Percentiles rank a stretch among this genome's conserved stretches.
Conservation (phyloP, 2,888 invertebrate species). For the Eristalis tenax region DNA sequence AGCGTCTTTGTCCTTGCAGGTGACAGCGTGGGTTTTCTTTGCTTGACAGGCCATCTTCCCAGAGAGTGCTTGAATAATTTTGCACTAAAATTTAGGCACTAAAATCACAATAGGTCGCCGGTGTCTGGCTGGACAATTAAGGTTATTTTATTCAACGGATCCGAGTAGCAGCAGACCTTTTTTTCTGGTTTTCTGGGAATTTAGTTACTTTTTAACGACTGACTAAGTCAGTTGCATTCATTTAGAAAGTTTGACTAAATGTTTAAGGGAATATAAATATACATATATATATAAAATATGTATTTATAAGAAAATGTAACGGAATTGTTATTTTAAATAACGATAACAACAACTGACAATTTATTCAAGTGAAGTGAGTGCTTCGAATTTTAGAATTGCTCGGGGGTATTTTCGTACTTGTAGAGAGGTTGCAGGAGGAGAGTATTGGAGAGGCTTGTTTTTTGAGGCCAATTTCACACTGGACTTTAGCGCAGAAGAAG, state of each 20-base stretch:
- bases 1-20: slow-evolving; percentile 62
- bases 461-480: too few species aligned
- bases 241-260: slow-evolving; percentile 36
- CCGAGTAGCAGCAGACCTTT: not conserved
- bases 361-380: slow-evolving; percentile 36
- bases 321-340: slow-evolving; percentile 43
- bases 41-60: slow-evolving; percentile 21
- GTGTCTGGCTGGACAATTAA: not conserved
- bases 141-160: not conserved
- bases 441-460: too few species aligned
- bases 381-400: not conserved
- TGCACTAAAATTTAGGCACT: slow-evolving; percentile 6
- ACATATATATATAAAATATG: slow-evolving; percentile 24
- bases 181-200: slow-evolving; percentile 27
- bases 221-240: slow-evolving; percentile 23
- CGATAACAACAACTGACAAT: slow-evolving; percentile 48
- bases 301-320: slow-evolving; percentile 43
- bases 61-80: slow-evolving; percentile 20
- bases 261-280: slow-evolving; percentile 28
- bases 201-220: slow-evolving; percentile 31
- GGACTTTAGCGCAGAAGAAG: too few species aligned
- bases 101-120: not conserved
- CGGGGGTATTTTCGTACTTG: slow-evolving; percentile 5
- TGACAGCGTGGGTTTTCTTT: slow-evolving; percentile 28
- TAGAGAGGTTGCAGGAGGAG: too few species aligned